Percentiles rank a stretch among this genome's conserved stretches.
These are phyloP conservation scores for Mesembrinibis cayennensis DNA, from an alignment of 2,113 vertebrate species.

Conservation along the genomic window DNA sequence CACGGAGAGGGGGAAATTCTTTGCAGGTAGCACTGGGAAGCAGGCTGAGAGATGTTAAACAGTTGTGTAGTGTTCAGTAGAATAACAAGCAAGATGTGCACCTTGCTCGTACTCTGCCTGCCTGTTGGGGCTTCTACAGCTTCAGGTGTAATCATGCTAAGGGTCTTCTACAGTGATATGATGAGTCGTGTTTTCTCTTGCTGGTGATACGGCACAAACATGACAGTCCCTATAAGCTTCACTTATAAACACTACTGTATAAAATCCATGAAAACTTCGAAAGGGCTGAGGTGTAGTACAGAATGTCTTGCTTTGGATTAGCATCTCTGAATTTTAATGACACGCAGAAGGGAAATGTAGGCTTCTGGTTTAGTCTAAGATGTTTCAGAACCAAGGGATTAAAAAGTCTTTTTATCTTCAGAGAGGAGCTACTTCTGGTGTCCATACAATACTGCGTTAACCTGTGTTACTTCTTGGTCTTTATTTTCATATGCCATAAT, in stretches of 20 bases:
- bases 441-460: background rate
- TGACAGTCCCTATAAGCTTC: background rate
- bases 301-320: background rate
- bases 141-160: background rate
- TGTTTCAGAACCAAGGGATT: background rate
- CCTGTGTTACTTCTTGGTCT: background rate
- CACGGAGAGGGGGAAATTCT: background rate
- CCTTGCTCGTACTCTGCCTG: background rate
- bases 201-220: background rate
- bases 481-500: background rate
- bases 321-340: rapidly evolving
- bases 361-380: background rate
- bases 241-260: background rate
- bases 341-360: background rate
- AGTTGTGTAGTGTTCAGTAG: background rate
- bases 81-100: background rate
- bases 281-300: background rate
- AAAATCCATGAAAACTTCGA: background rate
- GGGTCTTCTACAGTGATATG: background rate
- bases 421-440: background rate
- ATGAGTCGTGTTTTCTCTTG: background rate
- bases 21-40: background rate
- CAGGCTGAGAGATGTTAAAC: background rate
- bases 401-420: background rate
- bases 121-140: background rate